Percentiles rank a stretch among this genome's conserved stretches.
Conservation (phyloP, 2,113 vertebrate species). For the Turnix velox region DNA sequence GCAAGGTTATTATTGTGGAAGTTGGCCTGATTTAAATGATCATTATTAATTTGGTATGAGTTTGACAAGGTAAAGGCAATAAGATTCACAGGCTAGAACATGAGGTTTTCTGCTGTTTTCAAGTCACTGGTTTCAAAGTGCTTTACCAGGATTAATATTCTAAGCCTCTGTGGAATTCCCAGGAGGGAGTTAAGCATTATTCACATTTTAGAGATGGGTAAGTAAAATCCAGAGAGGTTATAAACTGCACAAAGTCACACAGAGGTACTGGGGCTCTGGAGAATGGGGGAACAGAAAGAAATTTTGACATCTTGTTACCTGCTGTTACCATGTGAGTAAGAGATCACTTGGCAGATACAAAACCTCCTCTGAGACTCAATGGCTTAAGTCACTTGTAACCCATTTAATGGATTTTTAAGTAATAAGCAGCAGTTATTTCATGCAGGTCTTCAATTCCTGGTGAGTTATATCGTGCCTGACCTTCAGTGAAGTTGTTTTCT, state of each 20-base stretch:
- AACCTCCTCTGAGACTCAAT: neutral
- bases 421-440: slow-evolving; percentile 27
- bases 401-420: slow-evolving; percentile 29
- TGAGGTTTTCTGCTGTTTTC: slow-evolving; percentile 27
- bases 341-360: slow-evolving; percentile 24
- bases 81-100: slow-evolving; percentile 19
- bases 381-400: slow-evolving; percentile 41
- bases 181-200: slow-evolving; percentile 29
- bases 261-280: slow-evolving; percentile 4
- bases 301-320: slow-evolving; percentile 35
- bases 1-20: neutral
- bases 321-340: slow-evolving; percentile 28
- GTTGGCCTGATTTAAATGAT: neutral
- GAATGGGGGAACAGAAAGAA: neutral
- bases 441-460: slow-evolving; percentile 23
- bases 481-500: neutral
- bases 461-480: neutral
- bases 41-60: neutral
- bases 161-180: slow-evolving; percentile 19
- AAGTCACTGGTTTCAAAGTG: slow-evolving; percentile 37
- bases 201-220: slow-evolving; percentile 38
- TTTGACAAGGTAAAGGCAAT: neutral
- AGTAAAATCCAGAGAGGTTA: slow-evolving; percentile 53
- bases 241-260: slow-evolving; percentile 28
- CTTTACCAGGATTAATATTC: slow-evolving; percentile 46